These are phyloP conservation scores for Sturnus vulgaris DNA, from an alignment of 2,113 vertebrate species.

Conservation along the genomic window DNA sequence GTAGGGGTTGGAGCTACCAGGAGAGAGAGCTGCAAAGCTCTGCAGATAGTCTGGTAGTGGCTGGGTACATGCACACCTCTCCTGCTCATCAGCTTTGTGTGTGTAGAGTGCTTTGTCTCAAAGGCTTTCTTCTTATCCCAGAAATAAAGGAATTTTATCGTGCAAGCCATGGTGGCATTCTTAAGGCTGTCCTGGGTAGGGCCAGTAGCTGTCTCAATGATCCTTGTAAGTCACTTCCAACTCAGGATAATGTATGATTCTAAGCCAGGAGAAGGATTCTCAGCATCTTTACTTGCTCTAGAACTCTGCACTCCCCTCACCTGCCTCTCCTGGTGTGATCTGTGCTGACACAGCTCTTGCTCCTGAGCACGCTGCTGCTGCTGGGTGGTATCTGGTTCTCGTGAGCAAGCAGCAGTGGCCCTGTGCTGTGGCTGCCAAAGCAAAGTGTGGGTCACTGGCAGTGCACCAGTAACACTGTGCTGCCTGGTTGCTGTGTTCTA, in stretches of 20 bases:
- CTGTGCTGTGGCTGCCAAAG: background rate
- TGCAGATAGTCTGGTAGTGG: background rate
- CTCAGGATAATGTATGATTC: background rate
- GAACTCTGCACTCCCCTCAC: accelerated
- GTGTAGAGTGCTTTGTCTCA: background rate
- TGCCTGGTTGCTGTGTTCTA: conserved; percentile 42
- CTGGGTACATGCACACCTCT: background rate
- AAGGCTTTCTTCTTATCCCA: background rate
- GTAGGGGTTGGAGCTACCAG: background rate
- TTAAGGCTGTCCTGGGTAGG: background rate
- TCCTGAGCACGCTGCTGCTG: background rate
- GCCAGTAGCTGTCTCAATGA: background rate
- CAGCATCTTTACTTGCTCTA: background rate
- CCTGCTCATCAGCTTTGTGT: background rate
- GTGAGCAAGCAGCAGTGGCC: background rate
- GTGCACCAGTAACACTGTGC: background rate
- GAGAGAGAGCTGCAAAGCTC: background rate
- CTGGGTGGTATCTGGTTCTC: accelerated
- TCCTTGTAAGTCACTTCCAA: background rate
- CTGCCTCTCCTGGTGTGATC: background rate
- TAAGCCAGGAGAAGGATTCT: background rate
- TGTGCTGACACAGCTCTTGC: background rate
- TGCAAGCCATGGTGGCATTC: background rate
- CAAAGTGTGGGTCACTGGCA: accelerated
- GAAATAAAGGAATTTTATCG: background rate